Conservation (phyloP, 2,888 invertebrate genomes). For the Calameuta filiformis region DNA sequence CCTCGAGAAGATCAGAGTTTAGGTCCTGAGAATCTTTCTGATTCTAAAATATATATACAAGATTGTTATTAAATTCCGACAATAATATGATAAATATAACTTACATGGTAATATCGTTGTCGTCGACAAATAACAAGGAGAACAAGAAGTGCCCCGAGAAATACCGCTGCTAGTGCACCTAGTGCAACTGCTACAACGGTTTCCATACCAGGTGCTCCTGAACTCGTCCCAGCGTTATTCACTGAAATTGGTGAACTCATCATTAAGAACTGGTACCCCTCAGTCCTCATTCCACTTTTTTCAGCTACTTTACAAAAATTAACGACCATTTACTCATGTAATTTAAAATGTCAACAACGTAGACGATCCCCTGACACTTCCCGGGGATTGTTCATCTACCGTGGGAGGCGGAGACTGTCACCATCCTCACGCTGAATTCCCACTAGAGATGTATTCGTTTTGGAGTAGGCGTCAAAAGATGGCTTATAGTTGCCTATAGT, state of each 20-base stretch:
- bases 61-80: neutral
- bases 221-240: slow-evolving; percentile 45
- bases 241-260: slow-evolving; percentile 59
- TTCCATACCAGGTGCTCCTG: slow-evolving; percentile 69
- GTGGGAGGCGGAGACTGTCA: slow-evolving; percentile 57
- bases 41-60: slow-evolving; percentile 40
- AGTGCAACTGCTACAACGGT: slow-evolving; percentile 76
- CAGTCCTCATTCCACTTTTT: neutral
- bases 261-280: slow-evolving; percentile 9
- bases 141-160: slow-evolving; percentile 75
- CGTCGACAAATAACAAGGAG: slow-evolving; percentile 74
- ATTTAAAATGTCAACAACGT: slow-evolving; percentile 24
- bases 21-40: slow-evolving; percentile 59
- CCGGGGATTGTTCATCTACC: slow-evolving; percentile 18
- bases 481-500: too few relatives aligned
- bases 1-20: slow-evolving; percentile 56
- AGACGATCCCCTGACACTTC: slow-evolving; percentile 24
- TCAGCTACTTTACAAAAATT: neutral
- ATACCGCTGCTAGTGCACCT: slow-evolving; percentile 75
- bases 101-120: slow-evolving; percentile 66
- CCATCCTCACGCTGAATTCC: slow-evolving; percentile 43
- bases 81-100: slow-evolving; percentile 14
- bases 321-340: neutral
- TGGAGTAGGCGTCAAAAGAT: too few relatives aligned
- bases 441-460: neutral